These are phyloP conservation scores for Eurytoma californica DNA, from an alignment of 2,888 invertebrate species.

Conservation along the genomic window DNA sequence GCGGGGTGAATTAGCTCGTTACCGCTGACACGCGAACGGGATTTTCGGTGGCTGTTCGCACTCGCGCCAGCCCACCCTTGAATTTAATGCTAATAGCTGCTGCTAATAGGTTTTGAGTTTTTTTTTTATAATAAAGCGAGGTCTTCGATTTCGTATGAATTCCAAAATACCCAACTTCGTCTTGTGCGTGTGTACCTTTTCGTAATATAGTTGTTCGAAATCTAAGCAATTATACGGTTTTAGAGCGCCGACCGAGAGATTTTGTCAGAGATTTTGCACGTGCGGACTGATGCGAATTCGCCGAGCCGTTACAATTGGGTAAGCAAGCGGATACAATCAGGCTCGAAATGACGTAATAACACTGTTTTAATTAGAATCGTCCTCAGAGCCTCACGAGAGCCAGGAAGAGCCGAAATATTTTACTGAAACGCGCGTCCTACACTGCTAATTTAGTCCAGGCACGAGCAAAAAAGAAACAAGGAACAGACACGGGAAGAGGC, in stretches of 20 bases:
- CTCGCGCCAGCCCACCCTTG: background rate
- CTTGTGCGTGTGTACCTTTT: no score
- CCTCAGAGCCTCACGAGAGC: conserved; percentile 17
- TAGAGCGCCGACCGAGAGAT: no score
- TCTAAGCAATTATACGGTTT: no score
- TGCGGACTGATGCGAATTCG: no score
- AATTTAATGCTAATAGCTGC: background rate
- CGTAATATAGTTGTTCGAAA: no score
- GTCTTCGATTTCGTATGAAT: no score
- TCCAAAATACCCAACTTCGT: no score
- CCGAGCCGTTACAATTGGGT: no score
- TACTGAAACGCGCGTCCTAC: background rate
- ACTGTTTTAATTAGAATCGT: conserved; percentile 64
- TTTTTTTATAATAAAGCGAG: no score
- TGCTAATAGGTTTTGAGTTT: background rate
- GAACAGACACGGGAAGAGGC: conserved; percentile 4
- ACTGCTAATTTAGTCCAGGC: background rate
- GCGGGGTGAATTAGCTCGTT: conserved; percentile 1
- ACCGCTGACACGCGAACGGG: background rate
- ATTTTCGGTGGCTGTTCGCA: background rate
- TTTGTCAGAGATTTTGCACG: no score
- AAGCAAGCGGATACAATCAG: conserved; percentile 51
- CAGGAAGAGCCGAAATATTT: background rate
- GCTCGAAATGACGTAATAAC: conserved; percentile 61
- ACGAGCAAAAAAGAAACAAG: conserved; percentile 1